These are phyloP conservation scores for Drosophila pachea DNA, from an alignment of 1,140 invertebrate genomes.

Conservation along the genomic window DNA sequence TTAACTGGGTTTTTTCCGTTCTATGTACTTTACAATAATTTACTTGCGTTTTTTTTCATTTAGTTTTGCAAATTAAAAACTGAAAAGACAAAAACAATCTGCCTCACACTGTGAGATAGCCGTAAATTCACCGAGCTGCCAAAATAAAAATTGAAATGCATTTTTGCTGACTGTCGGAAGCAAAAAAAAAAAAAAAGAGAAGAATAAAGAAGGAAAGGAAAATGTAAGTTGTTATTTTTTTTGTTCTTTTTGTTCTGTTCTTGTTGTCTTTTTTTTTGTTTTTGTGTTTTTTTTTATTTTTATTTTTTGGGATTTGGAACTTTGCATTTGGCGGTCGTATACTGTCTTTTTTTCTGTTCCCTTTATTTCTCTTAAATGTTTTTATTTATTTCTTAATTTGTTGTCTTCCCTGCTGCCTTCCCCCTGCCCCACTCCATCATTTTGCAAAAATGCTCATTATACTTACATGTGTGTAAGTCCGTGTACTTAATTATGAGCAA, in stretches of 20 bases:
- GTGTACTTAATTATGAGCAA: constrained; percentile 32
- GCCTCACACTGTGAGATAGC: constrained; percentile 13
- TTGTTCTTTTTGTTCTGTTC: constrained; percentile 9
- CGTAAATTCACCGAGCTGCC: constrained; percentile 46
- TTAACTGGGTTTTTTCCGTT: constrained; percentile 48
- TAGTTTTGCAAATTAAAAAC: constrained; percentile 29
- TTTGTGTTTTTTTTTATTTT: constrained; percentile 2
- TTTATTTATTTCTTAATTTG: neutral
- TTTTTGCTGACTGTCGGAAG: constrained; percentile 48
- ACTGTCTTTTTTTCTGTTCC: constrained; percentile 22
- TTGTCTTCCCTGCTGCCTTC: neutral
- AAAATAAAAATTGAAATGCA: constrained; percentile 52
- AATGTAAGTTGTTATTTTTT: constrained; percentile 55
- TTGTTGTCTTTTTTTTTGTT: constrained; percentile 30
- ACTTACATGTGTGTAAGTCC: constrained; percentile 30
- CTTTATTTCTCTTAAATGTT: too few species aligned
- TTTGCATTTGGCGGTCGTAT: neutral
- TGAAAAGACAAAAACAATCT: constrained; percentile 7
- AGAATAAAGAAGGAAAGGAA: constrained; percentile 1
- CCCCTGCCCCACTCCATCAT: too few species aligned
- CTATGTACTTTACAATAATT: constrained; percentile 39
- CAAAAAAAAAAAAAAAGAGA: constrained; percentile 9
- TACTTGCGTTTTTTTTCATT: constrained; percentile 32
- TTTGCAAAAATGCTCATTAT: constrained; percentile 45
- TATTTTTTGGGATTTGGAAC: too few species aligned